Conservation (phyloP, 2,888 invertebrate species). For the Ashinkailepas kermadecensis region DNA sequence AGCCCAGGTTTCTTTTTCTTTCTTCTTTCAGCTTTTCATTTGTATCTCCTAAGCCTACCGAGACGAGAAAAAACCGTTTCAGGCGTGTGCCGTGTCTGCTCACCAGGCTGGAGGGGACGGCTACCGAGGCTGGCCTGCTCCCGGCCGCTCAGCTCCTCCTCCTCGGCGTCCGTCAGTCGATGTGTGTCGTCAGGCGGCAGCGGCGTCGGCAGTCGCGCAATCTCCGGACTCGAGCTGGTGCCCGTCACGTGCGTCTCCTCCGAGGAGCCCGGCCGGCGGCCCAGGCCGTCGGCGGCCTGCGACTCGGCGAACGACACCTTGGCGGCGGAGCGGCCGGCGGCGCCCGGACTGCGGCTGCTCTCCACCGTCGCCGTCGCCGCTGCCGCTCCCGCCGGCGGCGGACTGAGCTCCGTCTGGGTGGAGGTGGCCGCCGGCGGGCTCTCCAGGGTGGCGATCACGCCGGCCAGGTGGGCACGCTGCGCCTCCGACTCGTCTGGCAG, state of each 20-base stretch:
- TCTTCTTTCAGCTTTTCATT: too few species aligned
- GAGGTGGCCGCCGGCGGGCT: constrained; percentile 45
- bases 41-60: too few species aligned
- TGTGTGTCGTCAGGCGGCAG: not conserved
- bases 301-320: constrained; percentile 85
- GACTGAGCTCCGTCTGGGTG: not conserved
- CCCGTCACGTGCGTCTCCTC: constrained; percentile 74
- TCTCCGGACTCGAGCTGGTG: constrained; percentile 72
- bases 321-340: not conserved
- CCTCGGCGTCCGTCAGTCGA: not conserved
- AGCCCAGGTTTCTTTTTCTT: too few species aligned
- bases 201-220: not conserved
- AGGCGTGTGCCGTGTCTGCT: too few species aligned
- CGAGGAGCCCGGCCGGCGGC: constrained; percentile 51
- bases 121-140: constrained; percentile 60
- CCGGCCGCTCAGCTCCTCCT: not conserved
- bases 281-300: constrained; percentile 53
- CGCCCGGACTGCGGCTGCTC: constrained; percentile 27
- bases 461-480: constrained; percentile 81
- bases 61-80: too few species aligned
- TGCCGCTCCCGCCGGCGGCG: constrained; percentile 43
- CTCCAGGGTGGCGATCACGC: constrained; percentile 80
- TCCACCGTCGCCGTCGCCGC: constrained; percentile 48
- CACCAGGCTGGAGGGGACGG: constrained; percentile 81
- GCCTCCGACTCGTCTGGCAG: constrained; percentile 74